Evolutionary conservation across 1,140 invertebrate genomes (phyloP), one percentile per base, ranked within the genome.

Genomic region (Panagrolaimus sp.): DNA sequence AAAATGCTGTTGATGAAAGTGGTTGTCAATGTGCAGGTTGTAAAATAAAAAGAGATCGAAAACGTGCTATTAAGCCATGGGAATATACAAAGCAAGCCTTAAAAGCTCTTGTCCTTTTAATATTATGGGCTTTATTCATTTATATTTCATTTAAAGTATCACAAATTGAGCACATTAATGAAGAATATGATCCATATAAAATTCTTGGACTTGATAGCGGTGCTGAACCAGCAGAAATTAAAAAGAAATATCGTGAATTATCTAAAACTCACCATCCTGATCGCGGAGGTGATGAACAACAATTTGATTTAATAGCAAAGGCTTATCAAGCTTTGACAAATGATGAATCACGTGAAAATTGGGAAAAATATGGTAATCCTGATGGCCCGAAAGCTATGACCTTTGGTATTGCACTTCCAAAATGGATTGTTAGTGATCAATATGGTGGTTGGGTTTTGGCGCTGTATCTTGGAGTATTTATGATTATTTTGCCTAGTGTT

Each of bases 361-460:
- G 93, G 92, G 92, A 97, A 83, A 92, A 93, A 84, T 96, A 97
- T 88, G 96, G 96, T 45, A 98, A 98, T 87, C 96, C 96, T 13
- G 96, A 99, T 88, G 96, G 96, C 5, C 96, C 96, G 42, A 93
- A 93, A 73, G 93, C 93, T 23, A 97, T 94, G 88, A 93, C 91
- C 77, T 98, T 98, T 88, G 96, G 96, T 72, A 99, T 99, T 84
- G 96, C 96, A 48, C 85, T 99, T 51, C 96, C 96, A 20, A 97
- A 95, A 65, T 99, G 96, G 96, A 97, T 99, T 84, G 93, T 99
- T n/a, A 94, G 98, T 82, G 95, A 96, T 84, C 92, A 98, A 85
- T 98, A 99, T 84, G 96, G 93, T 74, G 88, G 98, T 44, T 96
- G 92, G 92, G 94, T 97, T 9, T 86, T 98, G 46, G 93, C 92